Base-by-base conservation (phyloP, 1,140 invertebrate genomes). In the Himalopsyche phryganea region DNA sequence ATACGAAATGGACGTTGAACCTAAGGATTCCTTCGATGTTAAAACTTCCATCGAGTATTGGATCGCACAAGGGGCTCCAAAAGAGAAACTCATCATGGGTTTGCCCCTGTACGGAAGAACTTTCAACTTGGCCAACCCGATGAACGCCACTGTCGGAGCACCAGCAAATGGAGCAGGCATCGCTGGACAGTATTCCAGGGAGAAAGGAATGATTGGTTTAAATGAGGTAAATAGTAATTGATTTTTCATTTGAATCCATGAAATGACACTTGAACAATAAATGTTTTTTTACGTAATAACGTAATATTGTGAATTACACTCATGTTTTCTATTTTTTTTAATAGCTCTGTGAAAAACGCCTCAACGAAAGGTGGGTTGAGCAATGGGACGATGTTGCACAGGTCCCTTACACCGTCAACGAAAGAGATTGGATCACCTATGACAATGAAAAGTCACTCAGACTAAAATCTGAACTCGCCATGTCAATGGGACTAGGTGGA, bases 371-470 rank as follows among this genome's bases (percentile, higher is more conserved):
- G n/a, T 76, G 74, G 74, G 48, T 65, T 1, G 19, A 53, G 33
- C 6, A 18, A 9, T 60, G 58, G 58, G 77, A 85, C 40, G 58
- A 76, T 2, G 69, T 81, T 32, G 78, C 82, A 52, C 70, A 78
- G 50, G 80, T 82, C 0, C 86, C 87, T 0, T 91, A 89, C 61
- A 80, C 85, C 6, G 81, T 82, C 42, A 77, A 74, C 18, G 79
- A 71, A 0, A 73, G 76, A 5, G 83, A 88, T 65, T 94, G 90
- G 90, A 76, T 91, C 28, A 85, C 87, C 9, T 92, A 84, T 61
- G 91, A 94, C 54, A 79, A 91, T 60, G 17, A 65, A 65, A 67
- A 60, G 33, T 85, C 83, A 4, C 61, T 85, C 6, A 65, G 50
- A 0, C 61, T 73, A 2, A 86, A 89, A 71, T 71, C 68, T 0